Evolutionary conservation across 2,888 invertebrate species (phyloP).

Genomic region (Watsonalla cultraria): DNA sequence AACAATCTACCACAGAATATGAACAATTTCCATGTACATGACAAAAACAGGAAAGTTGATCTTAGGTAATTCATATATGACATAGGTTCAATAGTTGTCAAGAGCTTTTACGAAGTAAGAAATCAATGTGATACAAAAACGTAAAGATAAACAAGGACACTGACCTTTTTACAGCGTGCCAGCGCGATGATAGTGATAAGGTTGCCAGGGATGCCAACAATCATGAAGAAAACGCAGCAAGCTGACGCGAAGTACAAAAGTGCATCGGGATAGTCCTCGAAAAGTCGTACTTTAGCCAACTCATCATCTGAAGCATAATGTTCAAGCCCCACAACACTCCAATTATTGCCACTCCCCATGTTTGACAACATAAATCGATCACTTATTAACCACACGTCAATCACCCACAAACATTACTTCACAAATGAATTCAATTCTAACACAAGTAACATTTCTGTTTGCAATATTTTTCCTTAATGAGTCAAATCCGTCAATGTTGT

Average conservation of each 20-base stretch:
- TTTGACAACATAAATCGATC: constrained; percentile 9
- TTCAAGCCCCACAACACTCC: constrained; percentile 32
- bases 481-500: constrained; percentile 43
- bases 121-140: background rate
- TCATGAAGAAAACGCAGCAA: constrained; percentile 85
- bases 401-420: constrained; percentile 38
- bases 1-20: background rate
- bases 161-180: constrained; percentile 86
- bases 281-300: constrained; percentile 70
- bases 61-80: no score
- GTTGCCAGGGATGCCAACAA: constrained; percentile 89
- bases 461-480: constrained; percentile 58
- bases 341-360: constrained; percentile 2
- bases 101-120: background rate
- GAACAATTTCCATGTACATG: no score
- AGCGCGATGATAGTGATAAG: constrained; percentile 87
- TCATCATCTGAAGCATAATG: constrained; percentile 41
- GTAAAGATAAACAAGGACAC: constrained; percentile 14
- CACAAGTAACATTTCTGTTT: constrained; percentile 35
- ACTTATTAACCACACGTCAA: constrained; percentile 26
- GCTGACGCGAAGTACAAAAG: constrained; percentile 83
- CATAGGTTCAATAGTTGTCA: no score
- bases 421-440: constrained; percentile 46
- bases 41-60: no score
- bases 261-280: constrained; percentile 82